These are phyloP conservation scores for Cetoscarus ocellatus DNA, from an alignment of 2,797 vertebrate genomes.

Conservation along the genomic window DNA sequence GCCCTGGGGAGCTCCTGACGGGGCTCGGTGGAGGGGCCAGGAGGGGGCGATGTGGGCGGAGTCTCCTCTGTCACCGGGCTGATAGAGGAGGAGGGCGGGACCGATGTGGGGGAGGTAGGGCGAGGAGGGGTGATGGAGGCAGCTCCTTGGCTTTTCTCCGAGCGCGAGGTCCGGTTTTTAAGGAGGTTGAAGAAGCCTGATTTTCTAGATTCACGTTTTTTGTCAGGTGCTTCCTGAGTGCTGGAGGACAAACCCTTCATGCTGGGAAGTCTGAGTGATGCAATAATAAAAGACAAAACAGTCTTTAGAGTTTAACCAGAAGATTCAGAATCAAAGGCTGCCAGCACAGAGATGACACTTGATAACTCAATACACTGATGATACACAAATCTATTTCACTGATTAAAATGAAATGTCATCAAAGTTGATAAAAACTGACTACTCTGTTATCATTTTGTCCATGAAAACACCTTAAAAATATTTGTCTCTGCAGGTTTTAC, in stretches of 20 bases:
- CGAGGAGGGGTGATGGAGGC: slow-evolving; percentile 42
- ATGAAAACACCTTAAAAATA: neutral
- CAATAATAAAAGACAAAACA: neutral
- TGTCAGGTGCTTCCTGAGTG: slow-evolving; percentile 79
- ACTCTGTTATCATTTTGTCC: neutral
- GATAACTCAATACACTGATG: neutral
- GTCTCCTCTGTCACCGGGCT: slow-evolving; percentile 78
- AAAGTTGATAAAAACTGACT: neutral
- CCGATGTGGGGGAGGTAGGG: neutral
- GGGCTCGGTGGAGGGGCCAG: slow-evolving; percentile 26
- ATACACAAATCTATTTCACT: neutral
- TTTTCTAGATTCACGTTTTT: slow-evolving; percentile 91
- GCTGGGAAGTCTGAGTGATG: slow-evolving; percentile 83
- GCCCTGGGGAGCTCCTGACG: slow-evolving; percentile 54
- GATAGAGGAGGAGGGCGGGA: slow-evolving; percentile 14
- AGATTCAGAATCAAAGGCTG: neutral
- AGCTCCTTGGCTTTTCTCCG: slow-evolving; percentile 85
- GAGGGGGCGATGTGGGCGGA: slow-evolving; percentile 55
- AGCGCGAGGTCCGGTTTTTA: slow-evolving; percentile 88
- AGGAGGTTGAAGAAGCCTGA: slow-evolving; percentile 95
- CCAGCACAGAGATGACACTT: neutral
- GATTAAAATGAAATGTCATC: neutral
- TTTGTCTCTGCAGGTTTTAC: no score
- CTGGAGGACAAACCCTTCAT: slow-evolving; percentile 69
- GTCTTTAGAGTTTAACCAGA: neutral